A percentile compares a stretch with the other conserved stretches of the same genome.
These are phyloP conservation scores for Cryptotermes secundus DNA, from an alignment of 1,140 invertebrate species.

Conservation along the genomic window DNA sequence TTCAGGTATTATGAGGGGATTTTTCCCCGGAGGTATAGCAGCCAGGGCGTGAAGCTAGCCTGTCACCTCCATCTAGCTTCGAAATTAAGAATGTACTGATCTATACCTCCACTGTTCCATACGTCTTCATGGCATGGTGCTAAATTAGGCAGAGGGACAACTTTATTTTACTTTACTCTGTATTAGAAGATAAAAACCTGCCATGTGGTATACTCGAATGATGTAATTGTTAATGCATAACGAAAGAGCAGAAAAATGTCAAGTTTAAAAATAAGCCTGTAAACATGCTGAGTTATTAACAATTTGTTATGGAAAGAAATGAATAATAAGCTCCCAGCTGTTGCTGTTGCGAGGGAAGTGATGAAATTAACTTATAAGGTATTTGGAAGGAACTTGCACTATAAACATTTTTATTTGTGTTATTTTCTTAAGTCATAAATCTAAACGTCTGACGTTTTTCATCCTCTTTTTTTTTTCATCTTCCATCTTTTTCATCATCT, in stretches of 20 bases:
- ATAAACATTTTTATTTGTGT: background rate
- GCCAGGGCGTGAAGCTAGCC: too few relatives aligned
- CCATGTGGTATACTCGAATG: too few relatives aligned
- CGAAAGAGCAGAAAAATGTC: background rate
- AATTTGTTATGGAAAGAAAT: background rate
- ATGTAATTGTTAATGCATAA: background rate
- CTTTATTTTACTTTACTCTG: too few relatives aligned
- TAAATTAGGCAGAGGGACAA: too few relatives aligned
- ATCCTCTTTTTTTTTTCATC: background rate
- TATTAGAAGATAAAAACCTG: too few relatives aligned
- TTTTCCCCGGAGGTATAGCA: too few relatives aligned
- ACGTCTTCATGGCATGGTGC: too few relatives aligned
- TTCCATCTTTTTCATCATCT: background rate
- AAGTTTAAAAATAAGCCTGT: background rate
- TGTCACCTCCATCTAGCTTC: too few relatives aligned
- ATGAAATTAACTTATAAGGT: slow-evolving; percentile 10
- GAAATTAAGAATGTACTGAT: too few relatives aligned
- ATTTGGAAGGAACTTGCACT: background rate
- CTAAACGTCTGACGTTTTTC: slow-evolving; percentile 7
- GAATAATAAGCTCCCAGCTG: background rate
- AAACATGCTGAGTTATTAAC: background rate
- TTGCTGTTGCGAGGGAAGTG: background rate
- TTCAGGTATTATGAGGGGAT: too few relatives aligned
- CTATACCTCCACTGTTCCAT: too few relatives aligned
- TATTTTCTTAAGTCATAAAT: background rate